phyloP scores from a whole-genome alignment of 1,140 invertebrate genomes.

The Lepidurus couesii region DNA sequence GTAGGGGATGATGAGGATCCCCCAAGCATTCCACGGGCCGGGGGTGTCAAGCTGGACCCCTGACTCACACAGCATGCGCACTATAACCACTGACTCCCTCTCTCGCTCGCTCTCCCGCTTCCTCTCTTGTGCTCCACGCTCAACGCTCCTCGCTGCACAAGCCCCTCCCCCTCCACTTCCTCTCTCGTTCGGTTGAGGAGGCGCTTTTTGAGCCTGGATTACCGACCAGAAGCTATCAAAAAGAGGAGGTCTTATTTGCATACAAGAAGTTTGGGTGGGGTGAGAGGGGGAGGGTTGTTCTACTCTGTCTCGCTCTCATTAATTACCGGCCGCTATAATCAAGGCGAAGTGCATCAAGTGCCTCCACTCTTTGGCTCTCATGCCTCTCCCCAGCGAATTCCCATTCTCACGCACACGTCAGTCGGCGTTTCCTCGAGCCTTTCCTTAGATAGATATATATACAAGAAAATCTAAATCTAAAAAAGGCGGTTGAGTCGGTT shows the following conservation, averaged over 20 bases:
- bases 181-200: not conserved
- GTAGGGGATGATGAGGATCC: not conserved
- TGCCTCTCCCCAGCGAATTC: not conserved
- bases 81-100: not conserved
- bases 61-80: conserved; percentile 2
- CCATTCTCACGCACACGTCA: conserved; percentile 6
- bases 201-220: conserved; percentile 1
- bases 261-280: not conserved
- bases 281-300: not conserved
- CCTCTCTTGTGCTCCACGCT: not conserved
- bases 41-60: not conserved
- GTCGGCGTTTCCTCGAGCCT: not conserved
- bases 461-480: not conserved
- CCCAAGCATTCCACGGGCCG: not conserved
- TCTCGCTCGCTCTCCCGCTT: not conserved
- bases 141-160: not conserved
- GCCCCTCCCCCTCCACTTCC: no score
- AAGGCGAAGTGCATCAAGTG: conserved; percentile 16
- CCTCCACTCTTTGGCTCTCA: conserved; percentile 7
- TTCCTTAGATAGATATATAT: not conserved
- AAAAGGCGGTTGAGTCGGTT: no score
- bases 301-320: not conserved
- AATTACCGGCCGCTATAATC: conserved; percentile 21
- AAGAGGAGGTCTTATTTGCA: conserved; percentile 19
- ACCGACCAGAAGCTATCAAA: conserved; percentile 7